Base-by-base conservation (phyloP, 2,113 vertebrate genomes). In the Siphamia tubifer region DNA sequence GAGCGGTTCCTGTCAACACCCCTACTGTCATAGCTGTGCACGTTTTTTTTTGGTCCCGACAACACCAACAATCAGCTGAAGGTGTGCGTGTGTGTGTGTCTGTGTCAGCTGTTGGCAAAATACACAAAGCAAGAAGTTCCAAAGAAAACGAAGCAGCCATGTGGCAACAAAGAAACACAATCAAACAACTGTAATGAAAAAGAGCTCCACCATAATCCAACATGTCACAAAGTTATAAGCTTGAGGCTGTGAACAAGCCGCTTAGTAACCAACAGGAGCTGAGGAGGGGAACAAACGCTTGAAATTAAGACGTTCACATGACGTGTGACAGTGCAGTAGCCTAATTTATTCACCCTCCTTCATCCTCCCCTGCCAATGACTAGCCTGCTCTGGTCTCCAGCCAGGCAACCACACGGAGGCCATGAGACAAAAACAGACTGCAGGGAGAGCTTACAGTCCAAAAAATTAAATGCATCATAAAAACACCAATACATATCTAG, bases 1-100 rank as follows among this genome's bases (percentile, higher is more conserved):
- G 44, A 24, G 36, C 11, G 40, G 28, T 87, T 86, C 80, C 79
- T 62, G 74, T 69, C 63, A 84, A 51, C 79, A 12, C 61, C 73
- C 58, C 43, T 8, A 19, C 17, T 25, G 34, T 53, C 16, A 7
- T 52, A 28, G 57, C 67, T 63, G 47, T 24, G 12, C 13, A 51
- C 43, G 38, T 72, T 47, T 49, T 32, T 10, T 72, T 47, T 49
- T 32, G 8, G 65, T 11, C 11, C 20, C 6, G 1, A 13, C 17
- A 35, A 51, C 52, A 27, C 3, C 43, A 30, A 23, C 64, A 2
- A 43, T 38, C 32, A 67, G 52, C 48, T 35, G 24, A n/a, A n/a
- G n/a, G n/a, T n/a, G n/a, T n/a, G n/a, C n/a, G n/a, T n/a, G n/a
- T n/a, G n/a, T n/a, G n/a, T n/a, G n/a, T n/a, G n/a, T n/a, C 25